These are phyloP conservation scores for Tineola bisselliella DNA, from an alignment of 2,888 invertebrate species.

Conservation along the genomic window DNA sequence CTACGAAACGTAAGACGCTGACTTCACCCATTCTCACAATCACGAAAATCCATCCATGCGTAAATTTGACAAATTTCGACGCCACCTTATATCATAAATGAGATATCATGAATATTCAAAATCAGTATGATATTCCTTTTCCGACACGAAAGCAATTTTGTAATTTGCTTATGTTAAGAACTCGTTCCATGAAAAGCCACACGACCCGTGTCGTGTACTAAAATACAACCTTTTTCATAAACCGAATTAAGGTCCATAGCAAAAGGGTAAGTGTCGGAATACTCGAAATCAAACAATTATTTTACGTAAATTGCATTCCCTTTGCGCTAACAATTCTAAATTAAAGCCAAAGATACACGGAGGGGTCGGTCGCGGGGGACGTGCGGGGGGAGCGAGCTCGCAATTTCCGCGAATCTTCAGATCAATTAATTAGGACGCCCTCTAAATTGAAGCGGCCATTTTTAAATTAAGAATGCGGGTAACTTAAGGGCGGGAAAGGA, in stretches of 20 bases:
- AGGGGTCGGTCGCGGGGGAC: constrained; percentile 18
- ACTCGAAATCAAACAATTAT: constrained; percentile 64
- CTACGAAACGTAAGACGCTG: not conserved
- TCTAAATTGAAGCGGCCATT: constrained; percentile 48
- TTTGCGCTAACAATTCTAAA: constrained; percentile 64
- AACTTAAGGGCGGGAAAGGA: constrained; percentile 16
- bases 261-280: constrained; percentile 36
- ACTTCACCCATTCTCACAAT: constrained; percentile 1
- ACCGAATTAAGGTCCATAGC: constrained; percentile 34
- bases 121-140: not conserved
- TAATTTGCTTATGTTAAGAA: constrained; percentile 5
- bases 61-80: constrained; percentile 3
- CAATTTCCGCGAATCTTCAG: constrained; percentile 57
- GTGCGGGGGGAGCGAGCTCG: constrained; percentile 25
- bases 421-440: constrained; percentile 63
- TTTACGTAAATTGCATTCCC: constrained; percentile 65
- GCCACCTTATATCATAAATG: constrained; percentile 6
- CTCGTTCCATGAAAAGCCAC: constrained; percentile 10
- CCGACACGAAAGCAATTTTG: not conserved
- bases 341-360: constrained; percentile 62
- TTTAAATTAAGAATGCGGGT: constrained; percentile 29
- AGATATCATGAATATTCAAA: constrained; percentile 11
- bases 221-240: constrained; percentile 27
- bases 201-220: constrained; percentile 20
- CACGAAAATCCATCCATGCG: constrained; percentile 5